These are phyloP conservation scores for Gymnogyps californianus DNA, from an alignment of 2,113 vertebrate genomes.

Conservation along the genomic window DNA sequence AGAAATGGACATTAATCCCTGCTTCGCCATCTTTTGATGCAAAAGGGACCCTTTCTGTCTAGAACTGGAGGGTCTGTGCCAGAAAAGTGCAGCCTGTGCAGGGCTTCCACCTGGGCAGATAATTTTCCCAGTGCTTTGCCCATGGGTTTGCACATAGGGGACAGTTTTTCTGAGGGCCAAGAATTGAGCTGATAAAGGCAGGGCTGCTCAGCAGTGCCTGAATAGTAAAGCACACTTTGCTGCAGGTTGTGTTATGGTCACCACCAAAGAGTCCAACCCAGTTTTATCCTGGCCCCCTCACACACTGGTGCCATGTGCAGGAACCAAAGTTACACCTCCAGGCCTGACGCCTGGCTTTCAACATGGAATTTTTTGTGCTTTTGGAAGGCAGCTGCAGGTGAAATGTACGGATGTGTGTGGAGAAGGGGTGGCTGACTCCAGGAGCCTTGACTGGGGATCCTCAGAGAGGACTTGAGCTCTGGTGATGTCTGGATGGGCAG, in stretches of 20 bases:
- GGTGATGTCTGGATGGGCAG: background rate
- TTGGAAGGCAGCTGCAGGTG: background rate
- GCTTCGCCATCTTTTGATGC: background rate
- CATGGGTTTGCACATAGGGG: background rate
- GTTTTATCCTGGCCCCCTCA: background rate
- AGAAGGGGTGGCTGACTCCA: background rate
- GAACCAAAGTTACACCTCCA: background rate
- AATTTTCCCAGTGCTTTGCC: background rate
- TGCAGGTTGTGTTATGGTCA: background rate
- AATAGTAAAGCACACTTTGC: background rate
- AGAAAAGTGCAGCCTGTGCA: background rate
- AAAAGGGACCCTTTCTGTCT: background rate
- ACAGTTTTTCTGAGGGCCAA: background rate
- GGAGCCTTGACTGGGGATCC: background rate
- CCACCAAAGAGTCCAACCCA: background rate
- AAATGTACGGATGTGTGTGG: background rate
- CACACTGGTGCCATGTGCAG: fast-evolving
- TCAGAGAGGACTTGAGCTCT: background rate
- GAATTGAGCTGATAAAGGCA: background rate
- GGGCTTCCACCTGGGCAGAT: background rate
- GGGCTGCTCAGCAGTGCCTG: background rate
- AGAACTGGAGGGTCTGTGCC: background rate
- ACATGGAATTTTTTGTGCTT: background rate
- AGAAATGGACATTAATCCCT: background rate
- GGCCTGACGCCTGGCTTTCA: background rate